Evolutionary conservation across 2,113 vertebrate genomes (phyloP).

Genomic region (Cyanocitta stelleri): DNA sequence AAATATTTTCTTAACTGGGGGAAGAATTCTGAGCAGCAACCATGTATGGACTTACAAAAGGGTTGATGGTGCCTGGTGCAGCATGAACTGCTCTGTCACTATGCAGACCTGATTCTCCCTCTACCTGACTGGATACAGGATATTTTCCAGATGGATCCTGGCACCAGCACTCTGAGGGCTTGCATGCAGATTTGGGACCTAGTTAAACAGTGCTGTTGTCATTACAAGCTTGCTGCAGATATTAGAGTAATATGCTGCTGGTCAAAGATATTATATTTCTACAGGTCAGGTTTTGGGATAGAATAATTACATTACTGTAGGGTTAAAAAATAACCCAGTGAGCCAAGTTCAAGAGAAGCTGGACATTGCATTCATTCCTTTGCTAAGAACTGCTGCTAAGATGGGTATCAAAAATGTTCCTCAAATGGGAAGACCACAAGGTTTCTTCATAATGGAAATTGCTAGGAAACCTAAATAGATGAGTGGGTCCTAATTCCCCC

Average conservation of each 20-base stretch:
- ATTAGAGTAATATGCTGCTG: background rate
- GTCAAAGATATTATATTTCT: background rate
- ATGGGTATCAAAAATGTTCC: background rate
- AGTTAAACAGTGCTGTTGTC: background rate
- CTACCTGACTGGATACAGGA: background rate
- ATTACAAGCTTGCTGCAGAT: background rate
- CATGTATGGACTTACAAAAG: accelerated
- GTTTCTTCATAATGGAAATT: background rate
- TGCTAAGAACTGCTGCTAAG: background rate
- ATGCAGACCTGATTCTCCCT: background rate
- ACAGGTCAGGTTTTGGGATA: background rate
- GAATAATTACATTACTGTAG: background rate
- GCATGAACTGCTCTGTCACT: background rate
- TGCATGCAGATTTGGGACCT: background rate
- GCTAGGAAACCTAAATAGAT: background rate
- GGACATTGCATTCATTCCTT: background rate
- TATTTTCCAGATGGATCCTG: background rate
- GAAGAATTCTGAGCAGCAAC: background rate
- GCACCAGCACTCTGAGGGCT: background rate
- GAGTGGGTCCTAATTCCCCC: background rate
- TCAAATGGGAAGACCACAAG: background rate
- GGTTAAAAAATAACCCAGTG: background rate
- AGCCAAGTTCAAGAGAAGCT: background rate
- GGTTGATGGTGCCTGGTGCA: background rate
- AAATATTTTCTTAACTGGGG: background rate